Conservation (phyloP, 2,888 invertebrate species). For the Perdita meconis region DNA sequence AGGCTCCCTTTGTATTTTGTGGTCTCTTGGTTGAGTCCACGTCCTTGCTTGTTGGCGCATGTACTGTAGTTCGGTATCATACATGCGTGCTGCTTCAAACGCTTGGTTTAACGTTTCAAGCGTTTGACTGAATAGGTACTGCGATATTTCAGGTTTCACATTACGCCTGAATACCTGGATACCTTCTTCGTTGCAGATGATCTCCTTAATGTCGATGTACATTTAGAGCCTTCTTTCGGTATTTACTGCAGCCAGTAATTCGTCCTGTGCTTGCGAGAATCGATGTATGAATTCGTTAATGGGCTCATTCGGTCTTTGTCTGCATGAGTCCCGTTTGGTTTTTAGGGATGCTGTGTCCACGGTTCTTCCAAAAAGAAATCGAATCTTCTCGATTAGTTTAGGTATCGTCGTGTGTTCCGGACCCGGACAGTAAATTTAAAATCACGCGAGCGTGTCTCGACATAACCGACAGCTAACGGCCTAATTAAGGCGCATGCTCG, state of each 20-base stretch:
- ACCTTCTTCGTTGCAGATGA: constrained; percentile 23
- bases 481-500: too few species aligned
- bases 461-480: too few species aligned
- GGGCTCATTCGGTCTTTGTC: neutral
- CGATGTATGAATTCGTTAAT: constrained; percentile 15
- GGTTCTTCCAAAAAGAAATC: constrained; percentile 12
- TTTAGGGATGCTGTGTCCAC: constrained; percentile 7
- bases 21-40: constrained; percentile 6
- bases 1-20: neutral
- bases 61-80: constrained; percentile 18
- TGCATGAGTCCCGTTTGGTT: constrained; percentile 9
- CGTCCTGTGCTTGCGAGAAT: constrained; percentile 13
- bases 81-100: constrained; percentile 20
- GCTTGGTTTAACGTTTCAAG: constrained; percentile 22
- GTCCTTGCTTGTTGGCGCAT: constrained; percentile 7
- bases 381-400: constrained; percentile 22
- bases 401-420: too few species aligned
- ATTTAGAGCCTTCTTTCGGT: constrained; percentile 2
- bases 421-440: too few species aligned
- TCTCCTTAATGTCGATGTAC: constrained; percentile 25
- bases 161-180: constrained; percentile 16
- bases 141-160: constrained; percentile 4
- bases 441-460: too few species aligned
- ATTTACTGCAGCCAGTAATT: constrained; percentile 11
- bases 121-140: constrained; percentile 19